Evolutionary conservation across 2,113 vertebrate species (phyloP).

Genomic region (Columba janthina): DNA sequence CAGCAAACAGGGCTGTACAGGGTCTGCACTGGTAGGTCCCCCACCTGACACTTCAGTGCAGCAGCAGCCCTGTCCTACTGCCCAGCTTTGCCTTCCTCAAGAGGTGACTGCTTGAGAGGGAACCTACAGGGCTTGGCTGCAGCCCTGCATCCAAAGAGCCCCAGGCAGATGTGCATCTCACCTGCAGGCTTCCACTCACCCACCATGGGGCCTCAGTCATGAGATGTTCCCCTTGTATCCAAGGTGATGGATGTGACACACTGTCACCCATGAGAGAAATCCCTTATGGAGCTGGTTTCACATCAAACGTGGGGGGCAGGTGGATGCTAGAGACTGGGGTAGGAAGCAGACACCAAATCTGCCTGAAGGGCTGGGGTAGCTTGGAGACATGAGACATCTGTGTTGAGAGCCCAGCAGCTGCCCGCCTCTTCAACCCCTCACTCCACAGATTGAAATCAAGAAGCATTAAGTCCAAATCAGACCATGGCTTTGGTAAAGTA

Average conservation of each 20-base stretch:
- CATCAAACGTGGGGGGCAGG: background rate
- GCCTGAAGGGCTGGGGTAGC: background rate
- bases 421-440: background rate
- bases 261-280: background rate
- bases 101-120: background rate
- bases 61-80: background rate
- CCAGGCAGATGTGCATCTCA: background rate
- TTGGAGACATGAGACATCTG: background rate
- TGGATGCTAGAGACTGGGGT: background rate
- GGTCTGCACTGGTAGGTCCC: background rate
- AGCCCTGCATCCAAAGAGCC: background rate
- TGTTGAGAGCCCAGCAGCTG: background rate
- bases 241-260: background rate
- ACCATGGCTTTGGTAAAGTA: background rate
- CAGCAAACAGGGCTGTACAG: background rate
- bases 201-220: rapidly evolving
- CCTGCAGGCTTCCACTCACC: background rate
- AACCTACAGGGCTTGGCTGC: background rate
- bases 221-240: background rate
- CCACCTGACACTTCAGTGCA: background rate
- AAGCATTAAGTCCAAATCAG: background rate
- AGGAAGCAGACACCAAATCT: background rate
- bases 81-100: background rate
- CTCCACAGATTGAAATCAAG: background rate
- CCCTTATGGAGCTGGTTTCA: background rate